Conservation (phyloP, 2,888 invertebrate species). For the Nomada ruficornis region DNA sequence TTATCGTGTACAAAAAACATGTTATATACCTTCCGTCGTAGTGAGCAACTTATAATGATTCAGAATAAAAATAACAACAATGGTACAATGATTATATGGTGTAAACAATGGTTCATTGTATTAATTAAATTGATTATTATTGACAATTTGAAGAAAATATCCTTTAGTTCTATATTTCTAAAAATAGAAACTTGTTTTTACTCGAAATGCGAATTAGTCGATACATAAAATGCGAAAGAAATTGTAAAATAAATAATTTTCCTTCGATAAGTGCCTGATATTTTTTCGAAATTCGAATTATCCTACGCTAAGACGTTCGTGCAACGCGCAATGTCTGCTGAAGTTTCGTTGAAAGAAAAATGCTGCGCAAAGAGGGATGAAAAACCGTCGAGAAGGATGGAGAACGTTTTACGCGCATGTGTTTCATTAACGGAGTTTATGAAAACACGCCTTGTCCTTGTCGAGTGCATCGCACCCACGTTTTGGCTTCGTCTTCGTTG, state of each 20-base stretch:
- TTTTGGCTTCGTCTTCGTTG: slow-evolving; percentile 48
- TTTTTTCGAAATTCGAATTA: no score
- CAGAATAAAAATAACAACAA: not conserved
- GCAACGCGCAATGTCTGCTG: not conserved
- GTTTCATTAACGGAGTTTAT: slow-evolving; percentile 70
- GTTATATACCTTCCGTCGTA: slow-evolving; percentile 7
- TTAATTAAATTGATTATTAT: not conserved
- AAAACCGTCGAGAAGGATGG: not conserved
- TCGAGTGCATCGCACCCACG: slow-evolving; percentile 68
- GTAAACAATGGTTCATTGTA: not conserved
- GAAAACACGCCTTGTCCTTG: slow-evolving; percentile 73
- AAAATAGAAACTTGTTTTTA: no score
- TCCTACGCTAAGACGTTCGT: no score
- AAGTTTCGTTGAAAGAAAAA: not conserved
- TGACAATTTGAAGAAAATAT: no score
- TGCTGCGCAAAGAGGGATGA: not conserved
- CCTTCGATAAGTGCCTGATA: no score
- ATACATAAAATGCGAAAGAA: no score
- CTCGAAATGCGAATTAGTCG: no score
- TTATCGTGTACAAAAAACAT: slow-evolving; percentile 14
- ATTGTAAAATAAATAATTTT: no score
- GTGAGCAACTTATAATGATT: slow-evolving; percentile 2
- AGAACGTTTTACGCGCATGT: slow-evolving; percentile 51
- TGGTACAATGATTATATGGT: no score
- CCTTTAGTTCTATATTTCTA: no score